These are phyloP conservation scores for Chloroceryle amazona DNA, from an alignment of 2,797 vertebrate species.

Conservation along the genomic window DNA sequence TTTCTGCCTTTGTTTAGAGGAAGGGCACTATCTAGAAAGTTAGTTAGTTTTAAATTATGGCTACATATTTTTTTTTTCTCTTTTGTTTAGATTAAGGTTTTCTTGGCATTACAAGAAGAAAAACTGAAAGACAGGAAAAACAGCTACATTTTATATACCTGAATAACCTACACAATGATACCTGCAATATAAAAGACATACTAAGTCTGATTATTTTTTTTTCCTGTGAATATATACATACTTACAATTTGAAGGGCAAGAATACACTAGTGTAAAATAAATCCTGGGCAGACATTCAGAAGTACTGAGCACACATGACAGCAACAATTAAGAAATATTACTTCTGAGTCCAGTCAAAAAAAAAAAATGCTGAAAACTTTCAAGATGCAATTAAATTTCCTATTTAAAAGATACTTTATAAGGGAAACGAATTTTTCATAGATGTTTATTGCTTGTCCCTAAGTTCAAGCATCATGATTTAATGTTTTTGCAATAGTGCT, in stretches of 20 bases:
- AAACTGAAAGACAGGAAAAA: background rate
- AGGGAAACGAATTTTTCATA: background rate
- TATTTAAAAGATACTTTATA: background rate
- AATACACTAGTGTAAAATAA: background rate
- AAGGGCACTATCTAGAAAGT: background rate
- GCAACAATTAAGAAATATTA: background rate
- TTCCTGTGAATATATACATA: background rate
- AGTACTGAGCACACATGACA: background rate
- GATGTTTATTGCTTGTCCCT: conserved; percentile 28
- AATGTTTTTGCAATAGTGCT: background rate
- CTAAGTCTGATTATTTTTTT: background rate
- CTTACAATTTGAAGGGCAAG: background rate
- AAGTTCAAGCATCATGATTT: conserved; percentile 36
- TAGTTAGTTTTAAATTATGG: background rate
- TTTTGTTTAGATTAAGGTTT: background rate
- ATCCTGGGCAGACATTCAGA: background rate
- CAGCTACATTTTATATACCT: accelerated
- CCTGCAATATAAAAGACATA: background rate
- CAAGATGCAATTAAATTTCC: background rate
- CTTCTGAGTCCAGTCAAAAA: background rate
- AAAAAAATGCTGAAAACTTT: background rate
- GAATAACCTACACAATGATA: background rate
- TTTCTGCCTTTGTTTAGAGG: background rate
- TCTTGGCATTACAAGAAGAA: background rate
- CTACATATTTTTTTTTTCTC: background rate